A percentile compares a stretch with the other conserved stretches of the same genome.
These are phyloP conservation scores for Urocynchramus pylzowi DNA, from an alignment of 2,113 vertebrate genomes.

Conservation along the genomic window DNA sequence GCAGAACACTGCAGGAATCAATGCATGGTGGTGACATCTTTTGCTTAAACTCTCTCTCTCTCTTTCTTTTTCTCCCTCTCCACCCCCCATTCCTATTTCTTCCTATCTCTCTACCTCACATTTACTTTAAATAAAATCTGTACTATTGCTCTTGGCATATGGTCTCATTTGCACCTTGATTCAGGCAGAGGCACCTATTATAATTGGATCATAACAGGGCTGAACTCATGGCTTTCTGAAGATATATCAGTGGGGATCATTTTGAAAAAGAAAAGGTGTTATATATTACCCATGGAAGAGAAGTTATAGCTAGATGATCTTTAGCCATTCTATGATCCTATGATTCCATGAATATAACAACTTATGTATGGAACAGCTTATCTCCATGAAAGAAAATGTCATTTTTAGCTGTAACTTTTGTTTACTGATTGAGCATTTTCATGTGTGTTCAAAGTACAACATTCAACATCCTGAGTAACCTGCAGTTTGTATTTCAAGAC, in stretches of 20 bases:
- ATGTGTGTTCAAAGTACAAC: neutral
- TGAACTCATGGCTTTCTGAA: neutral
- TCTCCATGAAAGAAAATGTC: neutral
- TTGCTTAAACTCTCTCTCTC: neutral
- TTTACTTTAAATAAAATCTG: neutral
- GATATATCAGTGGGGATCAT: neutral
- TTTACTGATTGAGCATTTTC: neutral
- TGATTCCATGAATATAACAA: neutral
- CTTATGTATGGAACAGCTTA: neutral
- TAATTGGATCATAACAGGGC: accelerated
- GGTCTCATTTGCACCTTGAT: neutral
- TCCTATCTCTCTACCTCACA: too few relatives aligned
- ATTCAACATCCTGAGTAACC: neutral
- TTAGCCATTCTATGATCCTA: neutral
- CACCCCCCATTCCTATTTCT: too few relatives aligned
- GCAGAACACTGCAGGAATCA: neutral
- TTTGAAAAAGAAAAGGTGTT: neutral
- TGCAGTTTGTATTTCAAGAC: neutral
- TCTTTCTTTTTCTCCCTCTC: neutral
- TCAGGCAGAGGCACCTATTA: neutral
- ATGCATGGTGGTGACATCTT: neutral
- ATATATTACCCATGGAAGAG: neutral
- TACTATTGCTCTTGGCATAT: neutral
- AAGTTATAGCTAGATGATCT: neutral
- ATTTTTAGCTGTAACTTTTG: neutral